Conservation (phyloP, 2,113 vertebrate genomes). For the Tautogolabrus adspersus region DNA sequence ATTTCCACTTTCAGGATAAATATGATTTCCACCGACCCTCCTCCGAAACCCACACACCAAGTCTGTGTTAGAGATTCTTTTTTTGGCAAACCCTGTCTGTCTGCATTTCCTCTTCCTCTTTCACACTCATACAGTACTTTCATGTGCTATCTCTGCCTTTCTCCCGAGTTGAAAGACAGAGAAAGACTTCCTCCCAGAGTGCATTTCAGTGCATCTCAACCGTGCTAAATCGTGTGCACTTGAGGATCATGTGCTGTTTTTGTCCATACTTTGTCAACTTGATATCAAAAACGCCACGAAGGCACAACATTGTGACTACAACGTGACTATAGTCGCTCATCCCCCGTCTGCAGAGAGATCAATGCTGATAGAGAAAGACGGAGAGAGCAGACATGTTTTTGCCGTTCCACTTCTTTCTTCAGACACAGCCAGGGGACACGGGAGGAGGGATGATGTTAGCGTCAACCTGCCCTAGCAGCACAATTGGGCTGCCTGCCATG, state of each 20-base stretch:
- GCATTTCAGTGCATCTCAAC: conserved; percentile 27
- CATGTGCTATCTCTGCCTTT: conserved; percentile 21
- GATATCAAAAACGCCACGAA: conserved; percentile 5
- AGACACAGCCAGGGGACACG: conserved; percentile 74
- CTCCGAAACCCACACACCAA: conserved; percentile 65
- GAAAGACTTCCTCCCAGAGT: conserved; percentile 25
- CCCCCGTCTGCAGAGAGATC: conserved; percentile 17
- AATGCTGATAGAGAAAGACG: conserved; percentile 32
- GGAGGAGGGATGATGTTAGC: conserved; percentile 65
- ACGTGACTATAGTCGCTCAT: conserved; percentile 11
- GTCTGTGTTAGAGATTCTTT: conserved; percentile 41
- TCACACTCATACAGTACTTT: conserved; percentile 14
- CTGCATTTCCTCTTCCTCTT: conserved; percentile 13
- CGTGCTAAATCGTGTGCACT: conserved; percentile 2
- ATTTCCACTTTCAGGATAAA: conserved; percentile 63
- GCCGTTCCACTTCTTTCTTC: conserved; percentile 75
- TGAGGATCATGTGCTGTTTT: conserved; percentile 27
- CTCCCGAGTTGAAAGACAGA: conserved; percentile 8
- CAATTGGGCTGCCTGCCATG: conserved; percentile 77
- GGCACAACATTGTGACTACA: conserved; percentile 3
- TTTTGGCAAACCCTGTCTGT: conserved; percentile 31
- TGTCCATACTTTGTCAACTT: conserved; percentile 24
- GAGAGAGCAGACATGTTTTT: conserved; percentile 54
- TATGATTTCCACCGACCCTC: conserved; percentile 58
- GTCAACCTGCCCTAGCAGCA: conserved; percentile 72